These are phyloP conservation scores for Drosophila putrida DNA, from an alignment of 2,888 invertebrate genomes.

Conservation along the genomic window DNA sequence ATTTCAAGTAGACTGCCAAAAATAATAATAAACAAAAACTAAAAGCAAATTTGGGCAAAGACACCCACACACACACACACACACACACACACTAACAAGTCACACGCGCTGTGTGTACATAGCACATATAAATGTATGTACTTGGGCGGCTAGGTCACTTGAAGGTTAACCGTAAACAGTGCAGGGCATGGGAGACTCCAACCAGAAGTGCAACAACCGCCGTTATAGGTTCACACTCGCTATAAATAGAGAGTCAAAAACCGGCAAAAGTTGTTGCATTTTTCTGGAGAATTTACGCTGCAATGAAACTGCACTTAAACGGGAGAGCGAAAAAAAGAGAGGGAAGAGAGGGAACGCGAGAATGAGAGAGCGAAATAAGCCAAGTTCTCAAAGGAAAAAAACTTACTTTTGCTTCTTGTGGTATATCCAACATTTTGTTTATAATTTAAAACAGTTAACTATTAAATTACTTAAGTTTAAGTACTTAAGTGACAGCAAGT, in stretches of 20 bases:
- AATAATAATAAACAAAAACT: slow-evolving; percentile 9
- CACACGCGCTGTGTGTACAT: slow-evolving; percentile 16
- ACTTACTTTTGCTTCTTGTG: slow-evolving; percentile 83
- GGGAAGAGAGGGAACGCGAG: not conserved
- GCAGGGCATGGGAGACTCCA: slow-evolving; percentile 55
- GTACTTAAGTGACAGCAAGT: slow-evolving; percentile 6
- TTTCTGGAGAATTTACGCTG: slow-evolving; percentile 54
- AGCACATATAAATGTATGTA: slow-evolving; percentile 37
- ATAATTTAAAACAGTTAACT: slow-evolving; percentile 5
- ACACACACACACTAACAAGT: slow-evolving; percentile 20
- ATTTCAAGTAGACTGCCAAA: not conserved
- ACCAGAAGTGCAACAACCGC: slow-evolving; percentile 53
- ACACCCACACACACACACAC: slow-evolving; percentile 17
- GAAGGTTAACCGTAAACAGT: slow-evolving; percentile 69
- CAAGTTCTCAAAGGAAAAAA: not conserved
- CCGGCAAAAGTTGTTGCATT: slow-evolving; percentile 59
- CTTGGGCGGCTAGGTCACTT: slow-evolving; percentile 72
- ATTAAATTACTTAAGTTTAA: slow-evolving; percentile 6
- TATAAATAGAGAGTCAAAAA: slow-evolving; percentile 30
- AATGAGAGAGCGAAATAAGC: slow-evolving; percentile 2
- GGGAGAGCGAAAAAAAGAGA: not conserved
- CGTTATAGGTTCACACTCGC: slow-evolving; percentile 9
- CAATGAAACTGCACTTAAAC: slow-evolving; percentile 33
- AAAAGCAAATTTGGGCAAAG: slow-evolving; percentile 27
- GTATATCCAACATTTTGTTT: slow-evolving; percentile 82